Percentiles rank a stretch among this genome's conserved stretches.
These are phyloP conservation scores for Phanerotoma sp. DNA, from an alignment of 2,888 invertebrate species.

Conservation along the genomic window DNA sequence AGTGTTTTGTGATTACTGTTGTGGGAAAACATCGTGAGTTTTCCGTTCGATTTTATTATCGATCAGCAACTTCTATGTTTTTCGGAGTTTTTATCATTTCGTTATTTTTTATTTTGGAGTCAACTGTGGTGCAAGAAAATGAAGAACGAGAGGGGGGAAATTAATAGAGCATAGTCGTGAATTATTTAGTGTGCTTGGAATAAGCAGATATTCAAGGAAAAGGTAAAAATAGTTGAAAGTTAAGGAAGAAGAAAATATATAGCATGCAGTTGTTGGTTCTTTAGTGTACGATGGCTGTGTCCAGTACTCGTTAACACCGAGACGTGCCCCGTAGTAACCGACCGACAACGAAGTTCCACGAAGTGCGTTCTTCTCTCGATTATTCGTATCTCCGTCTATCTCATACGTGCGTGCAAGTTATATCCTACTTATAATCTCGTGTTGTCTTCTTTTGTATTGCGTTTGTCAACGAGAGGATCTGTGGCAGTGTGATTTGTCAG, in stretches of 20 bases:
- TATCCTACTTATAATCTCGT: conserved; percentile 3
- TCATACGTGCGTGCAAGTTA: conserved; percentile 2
- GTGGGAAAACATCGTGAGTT: no score
- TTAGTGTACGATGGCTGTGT: conserved; percentile 28
- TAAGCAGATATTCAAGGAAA: no score
- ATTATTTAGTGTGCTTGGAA: no score
- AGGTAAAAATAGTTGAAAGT: background rate
- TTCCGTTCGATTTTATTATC: no score
- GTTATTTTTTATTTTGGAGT: no score
- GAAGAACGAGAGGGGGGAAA: no score
- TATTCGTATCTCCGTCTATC: conserved; percentile 7
- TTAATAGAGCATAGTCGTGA: no score
- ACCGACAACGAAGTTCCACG: conserved; percentile 15
- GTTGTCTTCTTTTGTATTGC: conserved; percentile 1
- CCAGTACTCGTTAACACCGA: conserved; percentile 29
- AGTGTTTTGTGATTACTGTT: no score
- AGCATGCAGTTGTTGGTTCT: conserved; percentile 8
- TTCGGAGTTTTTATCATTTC: no score
- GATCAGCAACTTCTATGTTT: no score
- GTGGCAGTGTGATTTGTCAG: conserved; percentile 33
- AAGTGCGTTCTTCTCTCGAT: conserved; percentile 6
- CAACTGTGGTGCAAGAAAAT: no score
- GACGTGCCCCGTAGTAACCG: conserved; percentile 17
- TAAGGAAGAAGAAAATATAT: background rate
- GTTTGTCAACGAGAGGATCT: no score